Conservation (phyloP, 2,113 vertebrate genomes). For the Alethe castanea region DNA sequence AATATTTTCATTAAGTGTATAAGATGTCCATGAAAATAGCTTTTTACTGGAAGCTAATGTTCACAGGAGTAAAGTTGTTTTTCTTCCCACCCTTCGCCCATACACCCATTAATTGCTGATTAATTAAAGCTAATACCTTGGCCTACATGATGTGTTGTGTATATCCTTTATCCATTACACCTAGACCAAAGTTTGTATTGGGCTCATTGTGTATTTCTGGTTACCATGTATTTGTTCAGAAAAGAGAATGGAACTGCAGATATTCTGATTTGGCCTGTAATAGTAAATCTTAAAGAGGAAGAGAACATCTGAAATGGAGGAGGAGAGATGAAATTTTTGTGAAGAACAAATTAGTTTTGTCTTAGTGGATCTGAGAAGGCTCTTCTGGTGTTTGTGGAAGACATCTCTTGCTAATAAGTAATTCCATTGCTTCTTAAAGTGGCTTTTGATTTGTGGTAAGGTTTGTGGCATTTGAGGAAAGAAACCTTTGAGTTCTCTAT, state of each 20-base stretch:
- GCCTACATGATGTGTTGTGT: neutral
- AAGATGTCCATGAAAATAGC: neutral
- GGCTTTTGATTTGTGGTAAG: neutral
- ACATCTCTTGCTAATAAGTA: neutral
- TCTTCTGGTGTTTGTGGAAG: neutral
- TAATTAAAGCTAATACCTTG: neutral
- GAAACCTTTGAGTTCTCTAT: neutral
- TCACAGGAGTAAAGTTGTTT: neutral
- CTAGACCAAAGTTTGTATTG: neutral
- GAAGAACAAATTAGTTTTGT: neutral
- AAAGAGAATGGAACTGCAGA: neutral
- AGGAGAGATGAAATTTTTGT: neutral
- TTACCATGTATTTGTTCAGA: neutral
- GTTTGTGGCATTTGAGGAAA: neutral
- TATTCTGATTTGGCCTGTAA: neutral
- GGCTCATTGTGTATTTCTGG: neutral
- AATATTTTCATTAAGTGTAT: neutral
- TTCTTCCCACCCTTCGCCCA: accelerated
- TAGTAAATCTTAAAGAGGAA: neutral
- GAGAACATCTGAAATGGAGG: neutral
- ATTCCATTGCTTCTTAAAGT: neutral
- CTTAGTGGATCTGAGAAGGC: neutral
- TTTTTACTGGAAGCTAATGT: neutral
- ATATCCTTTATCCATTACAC: neutral
- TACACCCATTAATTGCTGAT: neutral